Evolutionary conservation across 2,797 vertebrate species (phyloP), one percentile per base, ranked within the genome.

Genomic region (Lophura swinhoii): DNA sequence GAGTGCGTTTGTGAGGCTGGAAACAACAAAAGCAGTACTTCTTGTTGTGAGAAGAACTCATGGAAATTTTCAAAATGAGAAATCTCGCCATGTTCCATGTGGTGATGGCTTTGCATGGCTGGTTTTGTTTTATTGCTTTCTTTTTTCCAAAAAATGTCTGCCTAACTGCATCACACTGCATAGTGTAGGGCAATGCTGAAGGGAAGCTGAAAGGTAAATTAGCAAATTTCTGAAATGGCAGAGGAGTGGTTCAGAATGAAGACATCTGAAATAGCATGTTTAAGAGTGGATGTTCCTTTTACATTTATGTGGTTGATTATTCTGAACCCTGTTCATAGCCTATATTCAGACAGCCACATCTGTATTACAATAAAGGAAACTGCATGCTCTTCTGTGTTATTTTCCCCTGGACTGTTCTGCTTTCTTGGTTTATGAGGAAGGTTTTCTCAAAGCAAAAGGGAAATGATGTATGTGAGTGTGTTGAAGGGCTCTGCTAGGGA

Each of bases 1-100:
- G 70, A 5, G 70, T 59, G 33, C 20, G 1, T 79, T 73, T 81
- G 74, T 20, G 3, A 90, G 72, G 68, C 94, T 88, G 96, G 77
- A 84, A 90, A 39, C 49, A 79, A 43, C 41, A 49, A 87, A 63
- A 84, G 64, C 35, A 2, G 33, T 44, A 4, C 33, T 74, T 73
- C 55, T 41, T 84, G 24, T 21, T 51, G 46, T 12, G 72, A 84
- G 62, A 53, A 79, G 63, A 84, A 53, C 64, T 90, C 33, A 7
- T 53, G 72, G 14, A 85, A 68, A 58, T 15, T 46, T 74, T 58
- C 69, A 10, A 22, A 82, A 21, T 21, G 10, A 39, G 51, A 94
- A 29, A n/a, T 73, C 55, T 14, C 46, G 21, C 59, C 14, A 0
- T 1, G 26, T 24, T 67, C 62, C 43, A 15, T 9, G 46, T 23